These are phyloP conservation scores for Cariama cristata DNA, from an alignment of 2,113 vertebrate species.

Conservation along the genomic window DNA sequence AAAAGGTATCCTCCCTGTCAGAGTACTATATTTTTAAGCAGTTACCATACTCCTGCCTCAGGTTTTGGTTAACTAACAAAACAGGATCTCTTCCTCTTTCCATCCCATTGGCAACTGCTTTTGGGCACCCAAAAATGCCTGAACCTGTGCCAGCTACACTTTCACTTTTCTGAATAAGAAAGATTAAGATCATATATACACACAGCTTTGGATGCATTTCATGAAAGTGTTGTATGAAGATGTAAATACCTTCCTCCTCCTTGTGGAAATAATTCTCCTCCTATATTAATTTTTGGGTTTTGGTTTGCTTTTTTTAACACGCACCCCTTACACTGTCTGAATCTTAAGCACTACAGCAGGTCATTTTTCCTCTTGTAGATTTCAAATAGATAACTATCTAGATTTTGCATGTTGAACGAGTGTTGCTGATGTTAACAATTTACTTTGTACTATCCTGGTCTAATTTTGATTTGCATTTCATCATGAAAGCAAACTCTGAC, in stretches of 20 bases:
- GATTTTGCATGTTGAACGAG: not conserved
- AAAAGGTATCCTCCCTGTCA: not conserved
- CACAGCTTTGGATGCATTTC: not conserved
- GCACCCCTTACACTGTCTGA: not conserved
- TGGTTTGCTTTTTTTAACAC: not conserved
- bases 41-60: not conserved
- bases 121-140: not conserved
- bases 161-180: not conserved
- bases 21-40: not conserved
- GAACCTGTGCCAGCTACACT: not conserved
- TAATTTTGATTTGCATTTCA: not conserved
- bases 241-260: not conserved
- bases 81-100: not conserved
- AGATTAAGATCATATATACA: not conserved
- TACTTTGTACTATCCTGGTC: not conserved
- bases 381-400: not conserved
- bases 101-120: not conserved
- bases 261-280: not conserved
- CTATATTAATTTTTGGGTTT: not conserved
- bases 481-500: not conserved
- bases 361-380: not conserved
- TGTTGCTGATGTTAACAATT: not conserved
- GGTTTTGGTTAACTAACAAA: not conserved
- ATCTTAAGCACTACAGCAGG: not conserved
- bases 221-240: not conserved